Evolutionary conservation across 2,113 vertebrate genomes (phyloP).

Genomic region (Urocitellus parryii): DNA sequence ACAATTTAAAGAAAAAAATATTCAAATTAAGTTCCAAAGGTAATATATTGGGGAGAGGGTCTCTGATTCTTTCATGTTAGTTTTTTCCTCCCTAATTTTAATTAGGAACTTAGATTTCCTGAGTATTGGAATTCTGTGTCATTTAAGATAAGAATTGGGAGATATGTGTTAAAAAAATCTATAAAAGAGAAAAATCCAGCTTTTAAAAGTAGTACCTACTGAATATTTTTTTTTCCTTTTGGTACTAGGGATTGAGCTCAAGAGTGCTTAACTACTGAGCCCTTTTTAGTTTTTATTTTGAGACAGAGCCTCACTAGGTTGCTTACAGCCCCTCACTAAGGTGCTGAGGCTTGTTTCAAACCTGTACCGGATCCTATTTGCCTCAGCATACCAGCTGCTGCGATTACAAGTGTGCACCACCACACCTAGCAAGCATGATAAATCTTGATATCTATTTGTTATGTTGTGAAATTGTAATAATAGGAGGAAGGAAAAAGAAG

Average conservation of each 20-base stretch:
- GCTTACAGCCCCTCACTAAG: no score
- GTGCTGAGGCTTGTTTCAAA: no score
- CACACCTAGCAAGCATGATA: neutral
- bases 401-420: no score
- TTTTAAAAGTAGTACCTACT: neutral
- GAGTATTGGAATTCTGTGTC: neutral
- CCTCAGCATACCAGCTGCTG: no score
- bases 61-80: neutral
- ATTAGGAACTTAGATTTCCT: constrained; percentile 18
- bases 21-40: neutral
- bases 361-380: no score
- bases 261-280: no score
- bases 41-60: neutral
- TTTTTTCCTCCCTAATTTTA: neutral
- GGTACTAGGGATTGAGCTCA: no score
- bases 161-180: neutral
- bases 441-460: neutral
- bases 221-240: neutral
- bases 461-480: neutral
- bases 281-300: no score
- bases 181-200: neutral
- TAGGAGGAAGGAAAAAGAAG: neutral
- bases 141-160: neutral
- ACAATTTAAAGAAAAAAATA: constrained; percentile 18
- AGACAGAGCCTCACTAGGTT: no score